Percentiles rank a stretch among this genome's conserved stretches.
Evolutionary conservation across 2,113 vertebrate genomes (phyloP).

Genomic region (Motacilla alba): DNA sequence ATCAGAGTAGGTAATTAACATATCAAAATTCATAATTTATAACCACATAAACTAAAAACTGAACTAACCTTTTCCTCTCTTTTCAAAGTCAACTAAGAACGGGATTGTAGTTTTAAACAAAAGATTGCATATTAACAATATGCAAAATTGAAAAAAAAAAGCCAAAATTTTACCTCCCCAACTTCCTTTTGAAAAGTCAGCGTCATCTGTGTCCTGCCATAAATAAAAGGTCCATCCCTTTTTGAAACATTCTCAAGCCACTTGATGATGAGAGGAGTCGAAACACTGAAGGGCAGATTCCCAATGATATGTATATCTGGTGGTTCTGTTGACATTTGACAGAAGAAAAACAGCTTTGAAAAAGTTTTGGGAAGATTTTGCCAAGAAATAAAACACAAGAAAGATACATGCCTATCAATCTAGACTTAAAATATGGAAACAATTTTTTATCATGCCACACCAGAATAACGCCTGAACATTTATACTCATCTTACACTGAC

Average conservation of each 20-base stretch:
- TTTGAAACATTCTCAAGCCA: slow-evolving; percentile 87
- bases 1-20: not conserved
- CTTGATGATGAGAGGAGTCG: slow-evolving; percentile 90
- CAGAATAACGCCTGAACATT: not conserved
- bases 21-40: not conserved
- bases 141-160: not conserved
- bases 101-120: not conserved
- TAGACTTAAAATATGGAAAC: not conserved
- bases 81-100: not conserved
- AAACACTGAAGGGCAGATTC: slow-evolving; percentile 94
- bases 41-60: not conserved
- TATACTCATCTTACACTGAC: not conserved
- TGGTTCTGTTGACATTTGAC: slow-evolving; percentile 76
- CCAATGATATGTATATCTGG: slow-evolving; percentile 94
- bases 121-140: not conserved
- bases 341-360: not conserved
- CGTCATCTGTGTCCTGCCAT: slow-evolving; percentile 88
- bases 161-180: slow-evolving; percentile 81
- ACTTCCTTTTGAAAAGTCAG: slow-evolving; percentile 99
- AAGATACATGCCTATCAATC: accelerated
- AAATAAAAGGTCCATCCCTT: slow-evolving; percentile 85
- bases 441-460: not conserved
- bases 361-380: not conserved
- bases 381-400: not conserved
- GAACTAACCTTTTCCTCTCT: not conserved